Conservation (phyloP, 2,113 vertebrate genomes). For the Miniopterus natalensis region DNA sequence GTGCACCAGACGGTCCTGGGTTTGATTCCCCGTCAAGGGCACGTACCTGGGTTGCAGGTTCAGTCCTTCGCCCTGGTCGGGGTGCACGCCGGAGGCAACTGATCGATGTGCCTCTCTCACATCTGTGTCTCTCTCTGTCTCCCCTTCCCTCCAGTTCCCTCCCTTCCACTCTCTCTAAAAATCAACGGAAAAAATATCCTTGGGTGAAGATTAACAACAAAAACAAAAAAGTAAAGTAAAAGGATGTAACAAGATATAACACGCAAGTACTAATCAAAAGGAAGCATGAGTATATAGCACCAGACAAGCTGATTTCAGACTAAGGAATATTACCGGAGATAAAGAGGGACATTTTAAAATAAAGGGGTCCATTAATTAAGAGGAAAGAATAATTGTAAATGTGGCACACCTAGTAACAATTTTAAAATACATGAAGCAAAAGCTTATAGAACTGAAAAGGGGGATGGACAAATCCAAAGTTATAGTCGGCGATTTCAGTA, state of each 20-base stretch:
- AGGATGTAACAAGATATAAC: neutral
- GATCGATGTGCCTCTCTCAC: no score
- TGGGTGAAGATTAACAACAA: no score
- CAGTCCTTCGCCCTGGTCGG: no score
- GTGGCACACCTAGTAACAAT: neutral
- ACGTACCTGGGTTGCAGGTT: no score
- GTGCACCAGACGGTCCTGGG: no score
- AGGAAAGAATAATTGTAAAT: neutral
- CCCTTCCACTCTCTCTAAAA: no score
- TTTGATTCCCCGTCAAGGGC: no score
- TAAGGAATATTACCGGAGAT: neutral
- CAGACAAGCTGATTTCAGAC: neutral
- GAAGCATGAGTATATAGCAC: neutral
- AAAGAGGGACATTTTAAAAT: slow-evolving; percentile 20
- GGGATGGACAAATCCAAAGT: neutral
- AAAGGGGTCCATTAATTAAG: neutral
- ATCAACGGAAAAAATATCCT: no score
- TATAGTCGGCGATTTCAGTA: neutral
- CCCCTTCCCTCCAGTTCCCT: no score
- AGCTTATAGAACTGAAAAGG: neutral
- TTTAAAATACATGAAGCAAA: slow-evolving; percentile 24
- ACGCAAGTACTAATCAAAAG: neutral
- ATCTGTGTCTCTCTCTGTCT: no score
- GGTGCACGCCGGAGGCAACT: no score
- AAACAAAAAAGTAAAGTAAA: neutral